Evolutionary conservation across 2,113 vertebrate genomes (phyloP), one percentile per base, ranked within the genome.

Genomic region (Mirza zaza): DNA sequence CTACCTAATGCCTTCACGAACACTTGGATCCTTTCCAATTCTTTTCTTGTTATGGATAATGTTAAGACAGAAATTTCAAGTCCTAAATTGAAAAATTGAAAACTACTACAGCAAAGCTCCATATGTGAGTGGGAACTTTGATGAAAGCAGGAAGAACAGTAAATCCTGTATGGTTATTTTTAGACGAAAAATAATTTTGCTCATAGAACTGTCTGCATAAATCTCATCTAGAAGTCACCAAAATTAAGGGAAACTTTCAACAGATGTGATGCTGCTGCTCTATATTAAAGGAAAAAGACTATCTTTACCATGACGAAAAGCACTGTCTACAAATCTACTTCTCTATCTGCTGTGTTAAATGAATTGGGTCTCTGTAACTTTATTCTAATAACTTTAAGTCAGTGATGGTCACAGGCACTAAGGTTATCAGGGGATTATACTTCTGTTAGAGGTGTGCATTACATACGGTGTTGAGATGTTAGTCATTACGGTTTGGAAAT

Each of bases 51-150:
- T 73, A 50, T 68, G 91, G 84, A 61, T 91, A 83, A 65, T 67
- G 21, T 82, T 63, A 85, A 79, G 65, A 57, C 39, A 70, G n/a
- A 95, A 63, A 75, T 81, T 92, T 90, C 32, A 96, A 61, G 45
- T 61, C 32, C 21, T 77, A 32, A 48, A 3, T 61, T 79, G 42
- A 76, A 91, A 84, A 86, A 39, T 48, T 10, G 36, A 76, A 81
- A 96, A 27, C 9, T 71, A 34, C 27, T 73, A 29, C 34, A 52
- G 2, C 79, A 92, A 77, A 61, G 50, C 12, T 79, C 34, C 36
- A 14, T 65, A 32, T 27, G 39, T 70, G 59, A 92, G 36, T 14
- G 5, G 63, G 32, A 81, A 45, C 85, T 79, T 55, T 20, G 32
- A 29, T 59, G 32, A 93, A 96, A 80, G 68, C 65, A 73, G 39